Evolutionary conservation across 1,140 invertebrate species (phyloP), one percentile per base, ranked within the genome.

Genomic region (Papilio helenus): DNA sequence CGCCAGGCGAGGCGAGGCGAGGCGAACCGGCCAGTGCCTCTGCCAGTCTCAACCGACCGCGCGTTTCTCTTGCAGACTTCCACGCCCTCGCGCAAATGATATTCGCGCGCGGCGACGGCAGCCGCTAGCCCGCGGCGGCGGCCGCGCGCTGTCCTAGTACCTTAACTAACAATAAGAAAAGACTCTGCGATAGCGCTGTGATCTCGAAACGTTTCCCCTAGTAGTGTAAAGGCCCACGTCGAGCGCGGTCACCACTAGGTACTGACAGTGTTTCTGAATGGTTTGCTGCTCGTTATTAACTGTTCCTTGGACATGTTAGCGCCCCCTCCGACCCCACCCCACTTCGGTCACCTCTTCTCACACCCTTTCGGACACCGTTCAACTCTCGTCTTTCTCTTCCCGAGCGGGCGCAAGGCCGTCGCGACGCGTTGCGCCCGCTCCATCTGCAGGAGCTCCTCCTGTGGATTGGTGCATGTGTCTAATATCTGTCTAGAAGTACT

Each of bases 21-120:
- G 72, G 58, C 80, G 68, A 76, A 73, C 73, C 72, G 51, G 42
- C 34, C 80, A 51, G 79, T 58, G 55, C 34, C 80, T 44, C 76
- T 58, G 55, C 65, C 73, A 72, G 83, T 86, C 80, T 89, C 84
- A 87, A 84, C 86, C 86, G 86, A 89, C 83, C 84, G 84, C 83
- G 89, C 88, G 87, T 90, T 93, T 92, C 95, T 95, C 95, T 96
- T 96, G 94, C 96, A 96, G 96, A 96, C 96, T 96, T 96, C 96
- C 96, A 95, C 95, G 95, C 95, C 93, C 95, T 96, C 95, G 96
- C 96, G 95, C 95, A 95, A 95, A 96, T 96, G 94, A 95, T 96
- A 96, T 96, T 96, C 95, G 95, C 90, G 94, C 95, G 95, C 93
- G 95, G 94, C 91, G 95, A 95, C 94, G 95, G 94, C 91, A 93